Conservation (phyloP, 2,113 vertebrate genomes). For the Tiliqua scincoides region DNA sequence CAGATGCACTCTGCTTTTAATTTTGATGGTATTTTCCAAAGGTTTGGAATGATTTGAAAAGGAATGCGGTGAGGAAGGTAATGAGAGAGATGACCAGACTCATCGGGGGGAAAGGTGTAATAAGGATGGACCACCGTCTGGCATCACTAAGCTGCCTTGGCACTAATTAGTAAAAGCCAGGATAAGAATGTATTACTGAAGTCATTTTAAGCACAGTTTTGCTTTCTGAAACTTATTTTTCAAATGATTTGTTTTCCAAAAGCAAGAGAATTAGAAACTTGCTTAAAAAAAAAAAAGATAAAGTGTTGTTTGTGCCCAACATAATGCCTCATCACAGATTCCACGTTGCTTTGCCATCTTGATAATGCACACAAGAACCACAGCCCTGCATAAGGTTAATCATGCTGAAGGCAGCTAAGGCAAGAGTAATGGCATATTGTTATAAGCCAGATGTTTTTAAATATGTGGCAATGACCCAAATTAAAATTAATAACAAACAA, state of each 20-base stretch:
- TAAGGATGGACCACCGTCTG: too few species aligned
- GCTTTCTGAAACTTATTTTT: too few species aligned
- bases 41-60: background rate
- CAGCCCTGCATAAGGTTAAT: background rate
- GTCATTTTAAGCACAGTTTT: too few species aligned
- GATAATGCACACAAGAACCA: background rate
- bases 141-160: too few species aligned
- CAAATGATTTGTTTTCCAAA: too few species aligned
- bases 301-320: too few species aligned
- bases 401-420: background rate
- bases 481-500: background rate
- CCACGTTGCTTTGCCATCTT: background rate
- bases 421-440: background rate
- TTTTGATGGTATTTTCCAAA: background rate
- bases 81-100: background rate
- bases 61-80: background rate
- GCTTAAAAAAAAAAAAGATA: too few species aligned
- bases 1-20: too few species aligned
- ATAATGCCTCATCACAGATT: background rate
- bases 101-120: too few species aligned
- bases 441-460: background rate
- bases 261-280: too few species aligned
- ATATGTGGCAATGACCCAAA: background rate
- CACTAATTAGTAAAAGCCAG: too few species aligned
- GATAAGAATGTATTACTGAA: too few species aligned